Conservation (phyloP, 2,888 invertebrate species). For the Tethea ocularis region DNA sequence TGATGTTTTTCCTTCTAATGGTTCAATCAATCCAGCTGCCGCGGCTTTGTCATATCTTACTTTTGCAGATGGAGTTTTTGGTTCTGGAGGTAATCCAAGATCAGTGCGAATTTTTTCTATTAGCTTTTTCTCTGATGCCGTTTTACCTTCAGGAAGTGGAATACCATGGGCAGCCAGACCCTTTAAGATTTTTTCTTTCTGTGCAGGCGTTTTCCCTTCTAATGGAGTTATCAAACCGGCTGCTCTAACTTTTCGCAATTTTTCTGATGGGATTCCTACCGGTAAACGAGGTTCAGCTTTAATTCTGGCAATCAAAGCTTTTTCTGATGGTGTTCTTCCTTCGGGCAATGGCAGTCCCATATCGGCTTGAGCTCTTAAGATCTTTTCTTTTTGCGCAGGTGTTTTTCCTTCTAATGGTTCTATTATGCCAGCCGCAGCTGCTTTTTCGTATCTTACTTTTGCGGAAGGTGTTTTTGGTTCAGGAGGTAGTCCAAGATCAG, state of each 20-base stretch:
- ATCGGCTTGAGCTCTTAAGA: slow-evolving; percentile 23
- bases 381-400: slow-evolving; percentile 28
- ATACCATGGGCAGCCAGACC: slow-evolving; percentile 8
- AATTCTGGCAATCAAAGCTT: slow-evolving; percentile 32
- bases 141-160: slow-evolving; percentile 17
- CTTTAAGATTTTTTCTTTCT: slow-evolving; percentile 18
- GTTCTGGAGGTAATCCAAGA: slow-evolving; percentile 34
- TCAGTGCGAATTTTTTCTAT: slow-evolving; percentile 25
- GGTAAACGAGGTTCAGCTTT: slow-evolving; percentile 15
- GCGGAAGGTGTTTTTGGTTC: slow-evolving; percentile 22
- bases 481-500: slow-evolving; percentile 31
- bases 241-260: slow-evolving; percentile 24
- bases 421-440: slow-evolving; percentile 27
- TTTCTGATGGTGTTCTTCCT: slow-evolving; percentile 36
- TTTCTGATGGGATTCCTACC: slow-evolving; percentile 24
- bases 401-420: slow-evolving; percentile 34
- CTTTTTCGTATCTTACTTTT: slow-evolving; percentile 20
- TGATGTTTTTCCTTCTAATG: slow-evolving; percentile 44
- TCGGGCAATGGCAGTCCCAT: slow-evolving; percentile 35
- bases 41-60: slow-evolving; percentile 37
- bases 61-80: slow-evolving; percentile 35
- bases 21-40: slow-evolving; percentile 39
- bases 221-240: slow-evolving; percentile 17
- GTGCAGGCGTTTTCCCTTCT: slow-evolving; percentile 13
- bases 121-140: slow-evolving; percentile 16